Percentiles rank a stretch among this genome's conserved stretches.
Evolutionary conservation across 2,113 vertebrate genomes (phyloP).

Genomic region (Oncorhynchus mykiss): DNA sequence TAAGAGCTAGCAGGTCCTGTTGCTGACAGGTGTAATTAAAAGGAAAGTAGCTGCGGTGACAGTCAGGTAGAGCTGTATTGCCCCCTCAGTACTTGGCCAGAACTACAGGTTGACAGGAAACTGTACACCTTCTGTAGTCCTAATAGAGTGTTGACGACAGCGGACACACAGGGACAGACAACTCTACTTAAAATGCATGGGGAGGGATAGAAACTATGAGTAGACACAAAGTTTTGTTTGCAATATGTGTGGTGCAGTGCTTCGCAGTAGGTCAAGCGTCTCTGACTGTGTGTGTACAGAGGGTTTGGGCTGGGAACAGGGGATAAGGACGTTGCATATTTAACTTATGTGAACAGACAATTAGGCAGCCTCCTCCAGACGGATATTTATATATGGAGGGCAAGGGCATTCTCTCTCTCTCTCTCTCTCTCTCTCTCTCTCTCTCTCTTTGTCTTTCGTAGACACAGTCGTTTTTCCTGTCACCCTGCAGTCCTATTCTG

Average conservation of each 20-base stretch:
- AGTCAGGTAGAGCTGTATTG: neutral
- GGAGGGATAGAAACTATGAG: neutral
- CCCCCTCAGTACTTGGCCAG: neutral
- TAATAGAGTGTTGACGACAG: neutral
- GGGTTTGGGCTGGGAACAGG: conserved; percentile 14
- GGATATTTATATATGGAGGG: conserved; percentile 44
- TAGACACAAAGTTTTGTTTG: neutral
- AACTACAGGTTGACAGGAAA: conserved; percentile 2
- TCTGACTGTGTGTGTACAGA: neutral
- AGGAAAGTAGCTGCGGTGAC: neutral
- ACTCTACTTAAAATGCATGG: neutral
- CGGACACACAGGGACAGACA: neutral
- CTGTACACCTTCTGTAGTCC: neutral
- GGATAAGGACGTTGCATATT: conserved; percentile 41
- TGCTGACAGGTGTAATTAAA: neutral
- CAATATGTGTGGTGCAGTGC: neutral
- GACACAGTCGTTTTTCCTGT: no score
- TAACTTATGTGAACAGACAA: conserved; percentile 38
- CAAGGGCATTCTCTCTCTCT: conserved; percentile 5
- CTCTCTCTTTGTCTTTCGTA: neutral
- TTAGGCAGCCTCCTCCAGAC: conserved; percentile 20
- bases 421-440: no score
- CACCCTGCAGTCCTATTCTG: no score
- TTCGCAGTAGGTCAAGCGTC: neutral
- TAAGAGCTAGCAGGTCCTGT: neutral